Evolutionary conservation across 1,140 invertebrate genomes (phyloP).

Genomic region (Diprion similis): DNA sequence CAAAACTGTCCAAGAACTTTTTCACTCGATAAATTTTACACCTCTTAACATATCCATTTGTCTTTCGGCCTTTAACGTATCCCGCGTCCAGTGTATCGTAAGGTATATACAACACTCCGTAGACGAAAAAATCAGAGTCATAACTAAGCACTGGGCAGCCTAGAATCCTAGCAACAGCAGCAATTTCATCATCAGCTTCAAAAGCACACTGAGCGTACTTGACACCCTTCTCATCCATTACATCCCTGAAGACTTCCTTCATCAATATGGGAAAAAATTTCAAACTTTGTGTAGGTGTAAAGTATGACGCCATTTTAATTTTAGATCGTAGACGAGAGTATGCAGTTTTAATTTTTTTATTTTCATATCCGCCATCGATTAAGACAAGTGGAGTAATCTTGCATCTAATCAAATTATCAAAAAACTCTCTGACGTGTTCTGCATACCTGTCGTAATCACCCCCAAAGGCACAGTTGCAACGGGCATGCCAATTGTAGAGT

Average conservation of each 20-base stretch:
- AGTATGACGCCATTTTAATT: constrained; percentile 60
- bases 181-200: constrained; percentile 88
- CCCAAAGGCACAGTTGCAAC: constrained; percentile 76
- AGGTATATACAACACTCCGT: constrained; percentile 82
- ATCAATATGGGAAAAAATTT: constrained; percentile 75
- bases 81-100: constrained; percentile 69
- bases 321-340: constrained; percentile 69
- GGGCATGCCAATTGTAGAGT: constrained; percentile 71
- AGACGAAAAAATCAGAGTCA: constrained; percentile 93
- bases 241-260: constrained; percentile 74
- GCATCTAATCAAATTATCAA: constrained; percentile 74
- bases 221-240: constrained; percentile 70
- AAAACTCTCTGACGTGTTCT: constrained; percentile 70
- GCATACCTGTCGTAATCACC: constrained; percentile 87
- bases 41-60: constrained; percentile 51
- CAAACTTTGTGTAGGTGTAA: constrained; percentile 50
- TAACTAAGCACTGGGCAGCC: constrained; percentile 86
- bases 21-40: constrained; percentile 79
- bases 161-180: constrained; percentile 75
- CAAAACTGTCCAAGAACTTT: constrained; percentile 71
- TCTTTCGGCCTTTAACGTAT: constrained; percentile 29
- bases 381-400: constrained; percentile 79
- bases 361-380: constrained; percentile 83
- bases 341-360: constrained; percentile 77
- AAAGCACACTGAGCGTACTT: constrained; percentile 76